These are phyloP conservation scores for Protodeltote pygarga DNA, from an alignment of 2,888 invertebrate species.

Conservation along the genomic window DNA sequence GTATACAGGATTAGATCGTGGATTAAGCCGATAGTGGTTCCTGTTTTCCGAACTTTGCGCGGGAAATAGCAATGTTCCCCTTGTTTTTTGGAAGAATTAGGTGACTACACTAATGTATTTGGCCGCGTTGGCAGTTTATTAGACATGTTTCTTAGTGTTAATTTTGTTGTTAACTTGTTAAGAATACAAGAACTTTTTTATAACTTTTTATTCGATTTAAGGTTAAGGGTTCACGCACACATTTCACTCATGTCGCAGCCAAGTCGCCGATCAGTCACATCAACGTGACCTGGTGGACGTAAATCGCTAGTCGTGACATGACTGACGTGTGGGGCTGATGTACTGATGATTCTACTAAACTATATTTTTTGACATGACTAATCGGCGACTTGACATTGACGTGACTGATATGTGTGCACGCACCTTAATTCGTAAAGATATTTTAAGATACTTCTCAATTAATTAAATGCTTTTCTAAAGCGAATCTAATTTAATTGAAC, in stretches of 20 bases:
- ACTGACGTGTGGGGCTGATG: no score
- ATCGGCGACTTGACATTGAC: neutral
- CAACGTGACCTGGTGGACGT: no score
- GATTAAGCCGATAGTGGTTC: constrained; percentile 50
- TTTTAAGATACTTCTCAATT: constrained; percentile 25
- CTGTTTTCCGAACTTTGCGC: constrained; percentile 47
- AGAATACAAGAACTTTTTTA: no score
- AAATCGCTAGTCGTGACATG: no score
- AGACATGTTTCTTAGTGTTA: constrained; percentile 12
- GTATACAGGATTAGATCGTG: constrained; percentile 76
- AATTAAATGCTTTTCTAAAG: constrained; percentile 27
- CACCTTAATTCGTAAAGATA: neutral
- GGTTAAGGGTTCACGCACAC: no score
- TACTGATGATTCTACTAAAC: no score
- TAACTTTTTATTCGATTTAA: no score
- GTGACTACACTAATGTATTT: constrained; percentile 36
- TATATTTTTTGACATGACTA: neutral
- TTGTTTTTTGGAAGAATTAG: constrained; percentile 39
- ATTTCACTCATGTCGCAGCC: no score
- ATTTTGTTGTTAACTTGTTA: constrained; percentile 23
- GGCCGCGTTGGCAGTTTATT: constrained; percentile 25
- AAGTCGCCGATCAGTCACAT: no score
- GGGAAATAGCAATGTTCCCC: constrained; percentile 42
- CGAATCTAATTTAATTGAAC: constrained; percentile 44
- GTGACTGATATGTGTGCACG: neutral